Evolutionary conservation across 92 coral and sea anemone genomes (phyloP).

Genomic region (Zoanthus solanderi): DNA sequence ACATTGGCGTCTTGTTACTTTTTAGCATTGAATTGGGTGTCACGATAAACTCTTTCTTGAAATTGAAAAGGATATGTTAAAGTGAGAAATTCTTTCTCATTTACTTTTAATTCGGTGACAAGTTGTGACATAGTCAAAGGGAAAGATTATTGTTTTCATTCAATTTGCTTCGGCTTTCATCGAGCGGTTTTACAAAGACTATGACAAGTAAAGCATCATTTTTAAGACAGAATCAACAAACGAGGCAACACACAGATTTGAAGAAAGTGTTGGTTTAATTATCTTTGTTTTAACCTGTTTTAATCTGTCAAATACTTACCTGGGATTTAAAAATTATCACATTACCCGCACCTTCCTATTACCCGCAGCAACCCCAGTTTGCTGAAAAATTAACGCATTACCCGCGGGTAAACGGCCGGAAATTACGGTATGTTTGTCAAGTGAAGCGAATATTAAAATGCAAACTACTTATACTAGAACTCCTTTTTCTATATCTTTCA

Average conservation of each 20-base stretch:
- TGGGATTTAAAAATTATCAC: conserved; percentile 37
- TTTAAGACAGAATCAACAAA: conserved; percentile 20
- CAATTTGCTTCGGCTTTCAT: conserved; percentile 49
- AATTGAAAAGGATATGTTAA: conserved; percentile 1
- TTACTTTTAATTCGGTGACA: conserved; percentile 3
- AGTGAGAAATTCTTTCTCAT: conserved; percentile 3
- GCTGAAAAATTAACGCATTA: neutral
- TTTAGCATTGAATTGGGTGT: neutral
- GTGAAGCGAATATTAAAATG: no score
- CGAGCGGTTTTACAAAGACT: conserved; percentile 27
- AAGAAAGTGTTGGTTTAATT: conserved; percentile 10
- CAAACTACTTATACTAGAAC: no score
- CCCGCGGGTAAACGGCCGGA: no score
- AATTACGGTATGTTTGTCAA: no score
- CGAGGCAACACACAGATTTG: conserved; percentile 32
- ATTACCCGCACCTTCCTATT: conserved; percentile 46
- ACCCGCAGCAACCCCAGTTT: conserved; percentile 34
- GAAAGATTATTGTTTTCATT: conserved; percentile 1
- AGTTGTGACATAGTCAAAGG: conserved; percentile 5
- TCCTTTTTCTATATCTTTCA: no score
- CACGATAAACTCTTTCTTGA: conserved; percentile 4
- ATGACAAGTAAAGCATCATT: conserved; percentile 3
- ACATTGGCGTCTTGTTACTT: conserved; percentile 5
- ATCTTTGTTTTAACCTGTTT: conserved; percentile 8
- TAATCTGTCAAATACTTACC: conserved; percentile 25